Evolutionary conservation across 2,113 vertebrate species (phyloP), one percentile per base, ranked within the genome.

Genomic region (Siniperca chuatsi): DNA sequence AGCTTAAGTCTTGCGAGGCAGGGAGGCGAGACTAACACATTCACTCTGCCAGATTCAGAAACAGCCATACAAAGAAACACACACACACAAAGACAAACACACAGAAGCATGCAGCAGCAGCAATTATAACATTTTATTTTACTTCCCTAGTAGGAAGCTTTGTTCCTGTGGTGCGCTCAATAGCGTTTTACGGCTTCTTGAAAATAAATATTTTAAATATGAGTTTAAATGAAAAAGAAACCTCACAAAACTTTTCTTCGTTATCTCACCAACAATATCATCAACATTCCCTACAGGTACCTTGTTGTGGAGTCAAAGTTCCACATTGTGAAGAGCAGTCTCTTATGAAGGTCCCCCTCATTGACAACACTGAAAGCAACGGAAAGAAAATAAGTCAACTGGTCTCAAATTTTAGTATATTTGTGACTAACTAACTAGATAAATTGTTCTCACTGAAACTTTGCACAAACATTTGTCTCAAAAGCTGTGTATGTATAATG

Each of bases 251-350:
- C 11, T 0, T 70, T 8, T 23, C 57, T 50, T 57, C 4, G 1
- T 50, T 64, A 29, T 54, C 13, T 33, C 64, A 54, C 11, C 8
- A 29, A 40, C 40, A 73, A 8, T 29, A 44, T 66, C 12, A 2
- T n/a, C 11, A 74, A 62, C 13, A 20, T 75, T 64, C 25, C n/a
- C 20, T 54, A 33, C 60, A 64, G 50, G 62, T 94, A 99, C 98
- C 97, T 97, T 89, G 95, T 95, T 75, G 86, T 79, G 70, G 89
- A 91, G 52, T 95, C 94, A 50, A 92, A 82, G 90, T 97, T 97
- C 97, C 97, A 99, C 84, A 97, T 94, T 0, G 97, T 96, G 87
- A 98, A 90, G 84, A 99, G 93, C 40, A 99, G 96, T 65, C 97
- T 96, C 88, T 97, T 98, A 75, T 94, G 95, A 71, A 96, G 93